These are phyloP conservation scores for Phataginus tetradactyla DNA, from an alignment of 2,797 vertebrate genomes.

Conservation along the genomic window DNA sequence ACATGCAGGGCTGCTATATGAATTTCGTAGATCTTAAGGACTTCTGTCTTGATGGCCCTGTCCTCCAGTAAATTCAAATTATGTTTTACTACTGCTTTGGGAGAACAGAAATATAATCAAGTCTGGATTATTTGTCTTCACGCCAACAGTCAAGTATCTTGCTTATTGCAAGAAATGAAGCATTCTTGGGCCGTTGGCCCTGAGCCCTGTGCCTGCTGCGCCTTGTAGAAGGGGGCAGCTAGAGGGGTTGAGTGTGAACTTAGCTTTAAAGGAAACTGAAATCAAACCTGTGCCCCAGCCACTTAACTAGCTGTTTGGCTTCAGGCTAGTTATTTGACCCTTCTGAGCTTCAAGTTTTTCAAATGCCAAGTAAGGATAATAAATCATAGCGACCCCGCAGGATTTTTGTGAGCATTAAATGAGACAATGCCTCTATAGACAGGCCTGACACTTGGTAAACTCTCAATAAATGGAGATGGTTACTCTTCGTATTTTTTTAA, in stretches of 20 bases:
- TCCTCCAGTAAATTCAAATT: not conserved
- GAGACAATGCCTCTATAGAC: rapidly evolving
- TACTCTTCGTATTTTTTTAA: rapidly evolving
- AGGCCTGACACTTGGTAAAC: not conserved
- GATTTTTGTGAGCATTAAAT: not conserved
- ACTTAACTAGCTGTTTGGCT: not conserved
- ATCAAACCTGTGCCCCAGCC: not conserved
- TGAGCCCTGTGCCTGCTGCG: rapidly evolving
- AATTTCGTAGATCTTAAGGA: not conserved
- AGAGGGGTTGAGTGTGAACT: not conserved
- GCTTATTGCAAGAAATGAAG: not conserved
- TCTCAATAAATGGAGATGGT: rapidly evolving
- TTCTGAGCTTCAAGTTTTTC: not conserved
- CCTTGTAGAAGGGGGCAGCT: not conserved
- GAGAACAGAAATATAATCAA: not conserved
- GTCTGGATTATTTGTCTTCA: not conserved
- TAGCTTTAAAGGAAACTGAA: not conserved
- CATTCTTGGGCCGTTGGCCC: rapidly evolving
- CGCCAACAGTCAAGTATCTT: not conserved
- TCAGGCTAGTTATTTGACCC: constrained; percentile 18
- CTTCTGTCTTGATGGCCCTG: not conserved
- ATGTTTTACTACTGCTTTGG: not conserved
- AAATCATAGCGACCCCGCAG: not conserved
- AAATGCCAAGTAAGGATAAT: not conserved
- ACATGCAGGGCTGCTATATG: not conserved